Evolutionary conservation across 30 jellyfish, hydroid and myxozoan genomes (phyloP), one percentile per base, ranked within the genome.

Genomic region (Hydractinia echinata): DNA sequence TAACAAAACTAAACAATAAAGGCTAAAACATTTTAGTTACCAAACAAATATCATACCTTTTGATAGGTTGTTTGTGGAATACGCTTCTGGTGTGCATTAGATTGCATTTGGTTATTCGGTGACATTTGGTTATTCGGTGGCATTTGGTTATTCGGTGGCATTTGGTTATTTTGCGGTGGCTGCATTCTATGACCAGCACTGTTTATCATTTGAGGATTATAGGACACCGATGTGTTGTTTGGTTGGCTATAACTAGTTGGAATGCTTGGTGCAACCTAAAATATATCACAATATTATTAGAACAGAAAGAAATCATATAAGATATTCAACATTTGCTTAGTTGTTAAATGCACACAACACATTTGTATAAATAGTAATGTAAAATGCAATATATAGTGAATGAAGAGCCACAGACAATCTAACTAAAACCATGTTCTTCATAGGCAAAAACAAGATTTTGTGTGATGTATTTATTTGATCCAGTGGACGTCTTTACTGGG

Each of bases 241-340:
- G 44, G 44, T 30, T 30, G 44, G 44, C 44, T 30, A 30, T 30
- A 30, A 30, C 44, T n/a, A 64, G 16, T 64, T 64, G 74, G 74
- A n/a, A 64, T 51, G 18, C 74, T 64, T 64, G 74, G 74, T 44
- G 74, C 74, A 64, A 64, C 74, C 74, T 64, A 64, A 64, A 64
- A 64, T 6, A 64, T 64, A 30, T 30, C 44, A 30, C 44, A 30
- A 30, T 30, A 30, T 30, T 30, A 30, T 30, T 30, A 30, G 44
- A 30, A 30, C 44, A 30, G 44, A 30, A 30, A 2, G 48, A 8
- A 66, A 19, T n/a, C n/a, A n/a, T n/a, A n/a, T n/a, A n/a, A n/a
- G n/a, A n/a, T n/a, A n/a, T n/a, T n/a, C n/a, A n/a, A 44, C 60
- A 72, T 30, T 48, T 11, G 1, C 21, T 68, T 68, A 30, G 49